A percentile compares a stretch with the other conserved stretches of the same genome.
Evolutionary conservation across 2,113 vertebrate genomes (phyloP).

Genomic region (Cyprinus carpio): DNA sequence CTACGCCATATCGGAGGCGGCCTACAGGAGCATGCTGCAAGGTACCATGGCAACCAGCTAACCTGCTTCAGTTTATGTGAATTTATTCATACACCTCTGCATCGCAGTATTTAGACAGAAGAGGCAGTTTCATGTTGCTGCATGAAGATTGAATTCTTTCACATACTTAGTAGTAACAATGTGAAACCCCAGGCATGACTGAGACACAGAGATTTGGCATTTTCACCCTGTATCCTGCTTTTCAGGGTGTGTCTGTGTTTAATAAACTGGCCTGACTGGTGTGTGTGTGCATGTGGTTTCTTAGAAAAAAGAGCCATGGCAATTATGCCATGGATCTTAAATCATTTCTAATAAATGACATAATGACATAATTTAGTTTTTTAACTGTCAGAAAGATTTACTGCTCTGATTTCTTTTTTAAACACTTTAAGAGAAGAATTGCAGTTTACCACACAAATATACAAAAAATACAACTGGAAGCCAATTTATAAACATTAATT

Average conservation of each 20-base stretch:
- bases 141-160: not conserved
- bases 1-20: conserved; percentile 89
- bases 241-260: conserved; percentile 7
- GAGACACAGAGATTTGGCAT: not conserved
- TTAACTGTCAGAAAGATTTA: not conserved
- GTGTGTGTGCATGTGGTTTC: not conserved
- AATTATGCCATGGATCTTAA: too few species aligned
- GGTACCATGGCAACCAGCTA: conserved; percentile 68
- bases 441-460: too few species aligned
- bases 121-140: conserved; percentile 9
- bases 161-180: not conserved
- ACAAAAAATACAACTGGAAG: too few species aligned
- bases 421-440: too few species aligned
- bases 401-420: too few species aligned
- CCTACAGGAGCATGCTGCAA: conserved; percentile 93
- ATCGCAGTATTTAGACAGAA: not conserved
- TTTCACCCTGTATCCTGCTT: not conserved
- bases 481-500: too few species aligned
- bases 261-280: conserved; percentile 11
- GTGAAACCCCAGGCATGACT: not conserved
- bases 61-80: conserved; percentile 8
- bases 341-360: too few species aligned
- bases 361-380: not conserved
- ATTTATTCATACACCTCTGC: conserved; percentile 30
- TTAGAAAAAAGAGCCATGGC: too few species aligned